Conservation (phyloP, 2,797 vertebrate species). For the Mormyrus proboscirostris region DNA sequence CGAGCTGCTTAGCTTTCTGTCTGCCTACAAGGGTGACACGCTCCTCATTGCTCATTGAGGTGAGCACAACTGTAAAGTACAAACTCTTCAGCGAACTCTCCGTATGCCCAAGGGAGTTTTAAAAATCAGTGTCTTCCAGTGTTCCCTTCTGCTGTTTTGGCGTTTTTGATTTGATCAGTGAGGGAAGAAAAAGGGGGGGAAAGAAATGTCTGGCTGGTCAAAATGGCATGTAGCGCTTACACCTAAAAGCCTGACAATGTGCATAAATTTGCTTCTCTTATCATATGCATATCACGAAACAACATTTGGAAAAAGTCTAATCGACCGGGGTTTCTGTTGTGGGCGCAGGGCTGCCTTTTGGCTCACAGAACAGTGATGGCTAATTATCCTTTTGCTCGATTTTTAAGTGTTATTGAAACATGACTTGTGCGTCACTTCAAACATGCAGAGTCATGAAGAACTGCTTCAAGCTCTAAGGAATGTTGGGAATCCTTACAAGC, state of each 20-base stretch:
- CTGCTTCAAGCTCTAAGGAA: background rate
- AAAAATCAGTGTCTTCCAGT: background rate
- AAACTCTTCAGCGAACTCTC: background rate
- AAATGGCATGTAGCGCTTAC: constrained; percentile 29
- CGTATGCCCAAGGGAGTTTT: too few species aligned
- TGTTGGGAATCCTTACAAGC: background rate
- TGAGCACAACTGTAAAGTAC: background rate
- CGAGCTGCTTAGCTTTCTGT: background rate
- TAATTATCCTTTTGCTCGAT: background rate
- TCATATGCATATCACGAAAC: background rate
- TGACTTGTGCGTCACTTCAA: background rate
- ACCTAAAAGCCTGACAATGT: constrained; percentile 11
- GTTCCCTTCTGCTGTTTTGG: background rate
- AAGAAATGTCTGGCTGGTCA: background rate
- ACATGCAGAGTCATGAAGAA: background rate
- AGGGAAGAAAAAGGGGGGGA: background rate
- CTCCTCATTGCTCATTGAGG: background rate
- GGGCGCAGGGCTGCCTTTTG: background rate
- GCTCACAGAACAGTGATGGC: background rate
- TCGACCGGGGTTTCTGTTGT: background rate
- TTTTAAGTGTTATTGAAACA: background rate
- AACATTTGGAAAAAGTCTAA: constrained; percentile 5
- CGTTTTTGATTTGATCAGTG: background rate
- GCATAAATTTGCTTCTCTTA: constrained; percentile 28
- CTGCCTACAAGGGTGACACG: background rate